Evolutionary conservation across 2,797 vertebrate species (phyloP).

Genomic region (Bradypodion ventrale): DNA sequence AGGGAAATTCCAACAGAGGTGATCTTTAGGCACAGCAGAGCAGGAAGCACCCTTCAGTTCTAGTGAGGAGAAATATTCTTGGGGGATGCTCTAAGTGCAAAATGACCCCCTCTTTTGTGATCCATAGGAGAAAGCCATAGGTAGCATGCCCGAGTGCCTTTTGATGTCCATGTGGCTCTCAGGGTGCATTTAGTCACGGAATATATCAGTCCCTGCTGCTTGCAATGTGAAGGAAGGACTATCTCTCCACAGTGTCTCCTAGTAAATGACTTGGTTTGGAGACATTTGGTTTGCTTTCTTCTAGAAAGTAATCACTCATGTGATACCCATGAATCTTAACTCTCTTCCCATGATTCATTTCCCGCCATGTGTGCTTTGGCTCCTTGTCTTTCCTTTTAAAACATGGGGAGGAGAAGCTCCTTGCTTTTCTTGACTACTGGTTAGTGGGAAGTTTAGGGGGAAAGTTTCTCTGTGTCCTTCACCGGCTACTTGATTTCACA

Average conservation of each 20-base stretch:
- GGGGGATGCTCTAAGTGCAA: not conserved
- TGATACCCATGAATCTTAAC: not conserved
- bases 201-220: rapidly evolving
- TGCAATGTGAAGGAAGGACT: not conserved
- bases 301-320: not conserved
- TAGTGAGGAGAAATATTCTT: not conserved
- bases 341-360: not conserved
- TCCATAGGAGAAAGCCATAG: not conserved
- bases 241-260: rapidly evolving
- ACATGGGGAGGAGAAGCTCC: not conserved
- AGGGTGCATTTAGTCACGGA: not conserved
- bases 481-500: not conserved
- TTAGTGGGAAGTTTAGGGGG: conserved; percentile 52
- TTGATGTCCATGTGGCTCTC: not conserved
- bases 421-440: not conserved
- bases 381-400: not conserved
- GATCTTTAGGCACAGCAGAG: conserved; percentile 25
- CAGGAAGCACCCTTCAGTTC: rapidly evolving
- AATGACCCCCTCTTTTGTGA: not conserved
- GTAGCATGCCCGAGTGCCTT: not conserved
- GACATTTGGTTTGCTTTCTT: not conserved
- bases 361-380: not conserved
- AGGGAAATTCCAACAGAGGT: conserved; percentile 34
- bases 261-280: not conserved
- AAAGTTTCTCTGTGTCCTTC: conserved; percentile 57